phyloP scores from a whole-genome alignment of 1,140 invertebrate genomes.

The Oryzaephilus surinamensis region DNA sequence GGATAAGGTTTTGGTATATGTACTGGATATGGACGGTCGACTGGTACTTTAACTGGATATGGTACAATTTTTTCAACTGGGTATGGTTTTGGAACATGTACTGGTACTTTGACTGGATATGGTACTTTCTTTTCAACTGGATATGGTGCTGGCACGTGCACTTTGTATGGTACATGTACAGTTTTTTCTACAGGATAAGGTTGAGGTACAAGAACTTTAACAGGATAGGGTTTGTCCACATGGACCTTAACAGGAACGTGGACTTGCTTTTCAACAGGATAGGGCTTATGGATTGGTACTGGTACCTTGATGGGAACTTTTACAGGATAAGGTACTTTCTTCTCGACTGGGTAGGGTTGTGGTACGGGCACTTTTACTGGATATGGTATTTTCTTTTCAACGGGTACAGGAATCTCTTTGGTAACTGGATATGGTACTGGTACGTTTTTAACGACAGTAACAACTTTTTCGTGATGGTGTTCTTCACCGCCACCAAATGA shows the following conservation, averaged over 20 bases:
- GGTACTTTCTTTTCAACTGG: constrained; percentile 53
- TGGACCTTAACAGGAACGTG: constrained; percentile 61
- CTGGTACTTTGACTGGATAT: constrained; percentile 48
- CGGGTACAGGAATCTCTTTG: constrained; percentile 31
- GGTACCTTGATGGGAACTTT: constrained; percentile 50
- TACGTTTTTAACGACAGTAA: constrained; percentile 65
- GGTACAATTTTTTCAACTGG: constrained; percentile 47
- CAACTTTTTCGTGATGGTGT: constrained; percentile 54
- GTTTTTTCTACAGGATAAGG: constrained; percentile 59
- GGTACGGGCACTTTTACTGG: constrained; percentile 45
- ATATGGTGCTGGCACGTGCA: constrained; percentile 50
- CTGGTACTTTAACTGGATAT: constrained; percentile 50
- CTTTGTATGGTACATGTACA: constrained; percentile 51
- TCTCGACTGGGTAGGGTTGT: constrained; percentile 61
- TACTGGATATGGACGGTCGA: constrained; percentile 48
- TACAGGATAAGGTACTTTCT: constrained; percentile 53
- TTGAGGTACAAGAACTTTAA: constrained; percentile 52
- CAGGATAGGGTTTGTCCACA: constrained; percentile 52
- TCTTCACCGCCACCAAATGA: constrained; percentile 34
- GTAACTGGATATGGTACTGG: constrained; percentile 31
- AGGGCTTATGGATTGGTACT: constrained; percentile 55
- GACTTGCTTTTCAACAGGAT: constrained; percentile 60
- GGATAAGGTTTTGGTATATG: constrained; percentile 35
- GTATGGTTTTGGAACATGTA: constrained; percentile 48
- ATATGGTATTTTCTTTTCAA: constrained; percentile 51